phyloP scores from a whole-genome alignment of 2,888 invertebrate species.

The Sepioteuthis lessoniana region DNA sequence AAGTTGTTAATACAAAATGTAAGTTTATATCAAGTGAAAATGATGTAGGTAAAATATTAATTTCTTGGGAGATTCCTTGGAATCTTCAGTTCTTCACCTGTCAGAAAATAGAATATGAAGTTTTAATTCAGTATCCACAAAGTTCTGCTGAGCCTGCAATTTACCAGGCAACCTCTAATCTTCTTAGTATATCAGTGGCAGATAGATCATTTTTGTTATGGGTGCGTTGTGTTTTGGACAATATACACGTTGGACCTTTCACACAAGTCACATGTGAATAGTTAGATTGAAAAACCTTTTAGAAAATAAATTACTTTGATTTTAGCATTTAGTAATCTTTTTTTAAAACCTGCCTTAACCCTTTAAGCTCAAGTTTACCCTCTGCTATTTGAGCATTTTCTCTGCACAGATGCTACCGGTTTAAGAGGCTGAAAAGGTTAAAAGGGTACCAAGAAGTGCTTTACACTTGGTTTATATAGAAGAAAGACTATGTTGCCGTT shows the following conservation, averaged over 20 bases:
- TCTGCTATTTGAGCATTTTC: too few relatives aligned
- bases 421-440: too few relatives aligned
- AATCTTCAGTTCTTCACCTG: conserved; percentile 58
- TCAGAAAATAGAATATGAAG: conserved; percentile 61
- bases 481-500: too few relatives aligned
- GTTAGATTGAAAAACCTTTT: neutral
- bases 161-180: neutral
- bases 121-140: conserved; percentile 60
- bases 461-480: too few relatives aligned
- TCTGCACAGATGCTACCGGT: too few relatives aligned
- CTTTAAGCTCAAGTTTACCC: too few relatives aligned
- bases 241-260: conserved; percentile 58
- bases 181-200: conserved; percentile 51
- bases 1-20: conserved; percentile 55
- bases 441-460: too few relatives aligned
- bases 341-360: too few relatives aligned
- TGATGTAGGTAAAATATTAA: conserved; percentile 47
- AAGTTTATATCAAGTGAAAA: conserved; percentile 40
- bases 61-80: conserved; percentile 67
- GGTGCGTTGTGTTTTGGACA: conserved; percentile 61
- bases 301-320: too few relatives aligned
- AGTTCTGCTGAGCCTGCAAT: conserved; percentile 52
- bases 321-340: too few relatives aligned
- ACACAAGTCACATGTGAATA: conserved; percentile 51
- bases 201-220: conserved; percentile 60